phyloP scores from a whole-genome alignment of 2,797 vertebrate genomes.

The Leptatherina wallacei region DNA sequence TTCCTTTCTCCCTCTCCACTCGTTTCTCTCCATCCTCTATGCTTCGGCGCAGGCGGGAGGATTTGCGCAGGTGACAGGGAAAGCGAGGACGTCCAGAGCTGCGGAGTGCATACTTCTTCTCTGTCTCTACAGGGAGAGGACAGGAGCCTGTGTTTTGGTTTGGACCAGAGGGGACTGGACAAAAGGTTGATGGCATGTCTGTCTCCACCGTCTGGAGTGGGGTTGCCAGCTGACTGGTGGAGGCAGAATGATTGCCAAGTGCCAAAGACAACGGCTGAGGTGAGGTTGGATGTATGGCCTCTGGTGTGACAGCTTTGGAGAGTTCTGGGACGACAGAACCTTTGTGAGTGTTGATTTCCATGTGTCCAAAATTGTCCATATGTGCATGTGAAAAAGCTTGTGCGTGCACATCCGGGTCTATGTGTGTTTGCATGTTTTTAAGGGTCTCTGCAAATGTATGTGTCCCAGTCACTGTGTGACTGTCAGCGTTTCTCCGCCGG shows the following conservation, averaged over 20 bases:
- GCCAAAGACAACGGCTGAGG: conserved; percentile 69
- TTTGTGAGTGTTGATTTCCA: conserved; percentile 50
- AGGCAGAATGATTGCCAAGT: conserved; percentile 66
- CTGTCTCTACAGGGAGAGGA: conserved; percentile 83
- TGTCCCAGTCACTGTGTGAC: conserved; percentile 57
- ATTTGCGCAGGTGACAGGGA: conserved; percentile 91
- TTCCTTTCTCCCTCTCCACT: conserved; percentile 66
- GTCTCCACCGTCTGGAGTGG: conserved; percentile 57
- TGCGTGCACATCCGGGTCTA: conserved; percentile 64
- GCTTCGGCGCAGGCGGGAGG: conserved; percentile 83
- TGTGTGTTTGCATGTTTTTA: conserved; percentile 76
- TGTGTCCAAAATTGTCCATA: conserved; percentile 79
- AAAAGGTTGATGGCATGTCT: conserved; percentile 62
- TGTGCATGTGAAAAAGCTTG: conserved; percentile 58
- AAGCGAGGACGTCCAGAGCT: conserved; percentile 96
- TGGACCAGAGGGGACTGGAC: conserved; percentile 71
- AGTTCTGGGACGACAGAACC: conserved; percentile 55
- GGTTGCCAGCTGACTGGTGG: conserved; percentile 66
- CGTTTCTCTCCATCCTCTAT: conserved; percentile 77
- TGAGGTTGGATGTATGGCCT: conserved; percentile 71
- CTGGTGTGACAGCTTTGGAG: conserved; percentile 65
- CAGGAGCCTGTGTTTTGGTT: conserved; percentile 77
- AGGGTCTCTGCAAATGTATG: conserved; percentile 72
- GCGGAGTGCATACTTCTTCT: conserved; percentile 94
- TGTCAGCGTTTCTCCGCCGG: conserved; percentile 75